Evolutionary conservation across 1,140 invertebrate species (phyloP).

Genomic region (Rhagoletis zephyria): DNA sequence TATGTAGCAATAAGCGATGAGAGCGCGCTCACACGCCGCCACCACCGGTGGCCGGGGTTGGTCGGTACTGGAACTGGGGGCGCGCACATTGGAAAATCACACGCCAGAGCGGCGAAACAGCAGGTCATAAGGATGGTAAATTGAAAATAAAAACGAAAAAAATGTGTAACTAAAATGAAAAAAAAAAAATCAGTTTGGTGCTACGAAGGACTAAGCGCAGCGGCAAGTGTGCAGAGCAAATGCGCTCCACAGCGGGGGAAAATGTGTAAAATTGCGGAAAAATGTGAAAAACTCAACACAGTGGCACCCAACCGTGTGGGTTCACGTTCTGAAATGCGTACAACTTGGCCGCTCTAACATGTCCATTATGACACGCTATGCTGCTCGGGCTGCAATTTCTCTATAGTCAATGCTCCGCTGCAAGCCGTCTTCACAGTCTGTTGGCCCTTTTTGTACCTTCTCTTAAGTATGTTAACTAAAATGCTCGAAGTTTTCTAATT

Average conservation of each 20-base stretch:
- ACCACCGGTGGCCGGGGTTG: not conserved
- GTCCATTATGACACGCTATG: too few relatives aligned
- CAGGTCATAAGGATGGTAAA: conserved; percentile 18
- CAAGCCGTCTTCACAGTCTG: too few relatives aligned
- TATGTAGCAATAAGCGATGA: not conserved
- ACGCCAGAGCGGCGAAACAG: conserved; percentile 8
- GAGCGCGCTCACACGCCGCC: conserved; percentile 38
- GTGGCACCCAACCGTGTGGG: conserved; percentile 50
- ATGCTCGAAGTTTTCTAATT: conserved; percentile 28
- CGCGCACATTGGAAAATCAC: conserved; percentile 14
- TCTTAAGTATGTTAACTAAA: not conserved
- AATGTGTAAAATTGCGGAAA: conserved; percentile 41
- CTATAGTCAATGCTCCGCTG: too few relatives aligned
- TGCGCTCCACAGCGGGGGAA: conserved; percentile 36
- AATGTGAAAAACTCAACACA: conserved; percentile 44
- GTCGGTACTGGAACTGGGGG: not conserved
- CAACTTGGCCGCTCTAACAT: not conserved
- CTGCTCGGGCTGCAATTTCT: too few relatives aligned
- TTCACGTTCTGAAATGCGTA: not conserved
- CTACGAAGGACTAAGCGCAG: conserved; percentile 11
- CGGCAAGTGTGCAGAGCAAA: conserved; percentile 29
- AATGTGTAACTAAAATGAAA: not conserved
- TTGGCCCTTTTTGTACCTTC: too few relatives aligned
- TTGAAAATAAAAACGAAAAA: not conserved
- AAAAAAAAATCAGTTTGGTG: not conserved